phyloP scores from a whole-genome alignment of 2,113 vertebrate species.

The Planiliza haematocheilus region DNA sequence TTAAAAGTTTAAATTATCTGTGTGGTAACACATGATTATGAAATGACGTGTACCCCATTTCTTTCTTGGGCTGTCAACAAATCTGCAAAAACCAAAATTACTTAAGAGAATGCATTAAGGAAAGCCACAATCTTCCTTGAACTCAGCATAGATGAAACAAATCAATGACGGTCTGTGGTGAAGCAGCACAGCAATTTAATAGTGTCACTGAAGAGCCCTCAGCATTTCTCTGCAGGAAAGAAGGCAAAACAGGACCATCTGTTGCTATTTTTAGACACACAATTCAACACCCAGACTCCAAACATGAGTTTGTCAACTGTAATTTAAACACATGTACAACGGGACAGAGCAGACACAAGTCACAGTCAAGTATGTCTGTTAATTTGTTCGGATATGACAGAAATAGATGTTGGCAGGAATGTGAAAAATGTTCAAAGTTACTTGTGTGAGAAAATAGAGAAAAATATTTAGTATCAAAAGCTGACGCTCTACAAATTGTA shows the following conservation, averaged over 20 bases:
- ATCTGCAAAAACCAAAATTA: neutral
- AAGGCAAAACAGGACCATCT: slow-evolving; percentile 66
- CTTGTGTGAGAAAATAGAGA: too few species aligned
- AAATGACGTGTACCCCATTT: neutral
- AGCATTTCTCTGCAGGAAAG: slow-evolving; percentile 47
- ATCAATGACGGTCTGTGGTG: slow-evolving; percentile 32
- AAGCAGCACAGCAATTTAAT: slow-evolving; percentile 52
- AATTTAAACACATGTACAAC: slow-evolving; percentile 62
- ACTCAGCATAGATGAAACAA: slow-evolving; percentile 1
- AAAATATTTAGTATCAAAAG: too few species aligned
- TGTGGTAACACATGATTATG: too few species aligned
- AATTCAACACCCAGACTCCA: slow-evolving; percentile 11
- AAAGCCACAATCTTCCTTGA: neutral
- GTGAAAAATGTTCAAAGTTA: slow-evolving; percentile 18
- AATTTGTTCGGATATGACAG: slow-evolving; percentile 5
- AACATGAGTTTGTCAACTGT: slow-evolving; percentile 44
- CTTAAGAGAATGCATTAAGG: neutral
- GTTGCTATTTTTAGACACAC: slow-evolving; percentile 73
- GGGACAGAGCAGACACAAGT: slow-evolving; percentile 39
- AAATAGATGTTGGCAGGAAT: slow-evolving; percentile 14
- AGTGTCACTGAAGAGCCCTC: slow-evolving; percentile 57
- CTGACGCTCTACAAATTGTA: too few species aligned
- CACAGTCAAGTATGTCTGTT: neutral
- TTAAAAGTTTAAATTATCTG: too few species aligned
- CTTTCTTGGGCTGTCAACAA: neutral